Evolutionary conservation across 2,888 invertebrate genomes (phyloP).

Genomic region (Stratiomys singularior): DNA sequence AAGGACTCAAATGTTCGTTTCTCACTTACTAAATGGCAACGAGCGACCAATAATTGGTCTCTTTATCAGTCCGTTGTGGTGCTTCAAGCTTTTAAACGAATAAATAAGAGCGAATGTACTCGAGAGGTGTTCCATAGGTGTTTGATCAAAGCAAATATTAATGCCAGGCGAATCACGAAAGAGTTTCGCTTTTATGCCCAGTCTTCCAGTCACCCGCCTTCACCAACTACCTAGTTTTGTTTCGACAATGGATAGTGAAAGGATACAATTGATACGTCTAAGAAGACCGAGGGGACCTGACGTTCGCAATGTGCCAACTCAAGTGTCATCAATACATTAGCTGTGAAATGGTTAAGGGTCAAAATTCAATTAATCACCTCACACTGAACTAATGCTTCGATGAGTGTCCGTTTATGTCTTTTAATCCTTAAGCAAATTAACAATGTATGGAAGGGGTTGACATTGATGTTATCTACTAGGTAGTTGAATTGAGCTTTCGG

Average conservation of each 20-base stretch:
- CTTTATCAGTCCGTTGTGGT: not conserved
- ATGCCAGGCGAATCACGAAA: not conserved
- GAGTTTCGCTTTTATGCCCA: not conserved
- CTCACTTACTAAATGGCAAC: not conserved
- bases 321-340: not conserved
- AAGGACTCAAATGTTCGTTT: not conserved
- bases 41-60: not conserved
- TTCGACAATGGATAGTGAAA: too few species aligned
- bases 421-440: too few species aligned
- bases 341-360: not conserved
- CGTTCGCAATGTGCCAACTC: not conserved
- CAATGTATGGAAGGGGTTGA: too few species aligned
- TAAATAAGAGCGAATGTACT: not conserved
- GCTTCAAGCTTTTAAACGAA: not conserved
- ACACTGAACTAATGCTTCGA: too few species aligned
- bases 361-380: not conserved
- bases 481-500: too few species aligned
- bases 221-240: too few species aligned
- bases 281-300: not conserved
- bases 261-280: too few species aligned
- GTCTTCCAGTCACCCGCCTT: too few species aligned
- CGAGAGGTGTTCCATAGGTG: not conserved
- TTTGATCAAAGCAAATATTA: constrained; percentile 8
- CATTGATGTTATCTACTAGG: too few species aligned
- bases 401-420: too few species aligned